phyloP scores from a whole-genome alignment of 2,797 vertebrate species.

The Linurgus olivaceus region DNA sequence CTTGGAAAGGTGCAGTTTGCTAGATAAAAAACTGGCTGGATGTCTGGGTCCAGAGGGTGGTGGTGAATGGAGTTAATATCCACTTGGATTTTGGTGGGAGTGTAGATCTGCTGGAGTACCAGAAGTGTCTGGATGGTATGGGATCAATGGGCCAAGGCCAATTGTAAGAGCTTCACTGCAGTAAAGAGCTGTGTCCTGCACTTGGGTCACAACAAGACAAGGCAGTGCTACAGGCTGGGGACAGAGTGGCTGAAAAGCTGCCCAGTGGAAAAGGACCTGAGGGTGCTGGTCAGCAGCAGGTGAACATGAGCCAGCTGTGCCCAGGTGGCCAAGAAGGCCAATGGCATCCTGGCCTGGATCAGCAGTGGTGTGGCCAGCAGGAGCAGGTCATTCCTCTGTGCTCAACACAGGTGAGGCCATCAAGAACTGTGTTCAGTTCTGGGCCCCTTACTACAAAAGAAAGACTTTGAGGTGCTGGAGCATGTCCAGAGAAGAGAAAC shows the following conservation, averaged over 20 bases:
- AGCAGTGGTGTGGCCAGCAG: background rate
- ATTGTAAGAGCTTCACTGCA: background rate
- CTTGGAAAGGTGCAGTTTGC: background rate
- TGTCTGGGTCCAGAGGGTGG: background rate
- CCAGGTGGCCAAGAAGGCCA: too few relatives aligned
- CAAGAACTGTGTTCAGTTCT: background rate
- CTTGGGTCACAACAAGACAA: background rate
- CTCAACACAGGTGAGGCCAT: background rate
- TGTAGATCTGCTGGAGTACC: background rate
- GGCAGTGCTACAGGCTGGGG: background rate
- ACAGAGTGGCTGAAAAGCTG: background rate
- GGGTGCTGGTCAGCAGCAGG: background rate
- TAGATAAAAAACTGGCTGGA: background rate
- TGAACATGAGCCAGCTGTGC: background rate
- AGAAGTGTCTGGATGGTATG: background rate
- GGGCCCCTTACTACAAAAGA: fast-evolving
- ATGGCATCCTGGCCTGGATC: too few relatives aligned
- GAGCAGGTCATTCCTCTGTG: background rate
- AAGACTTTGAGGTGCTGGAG: background rate
- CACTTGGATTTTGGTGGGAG: background rate
- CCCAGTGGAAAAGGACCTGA: background rate
- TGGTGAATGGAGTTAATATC: background rate
- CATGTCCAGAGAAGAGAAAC: fast-evolving
- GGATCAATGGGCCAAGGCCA: background rate
- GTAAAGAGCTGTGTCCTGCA: background rate